Percentiles rank a stretch among this genome's conserved stretches.
Evolutionary conservation across 2,888 invertebrate species (phyloP).

Genomic region (Harmothoe impar): DNA sequence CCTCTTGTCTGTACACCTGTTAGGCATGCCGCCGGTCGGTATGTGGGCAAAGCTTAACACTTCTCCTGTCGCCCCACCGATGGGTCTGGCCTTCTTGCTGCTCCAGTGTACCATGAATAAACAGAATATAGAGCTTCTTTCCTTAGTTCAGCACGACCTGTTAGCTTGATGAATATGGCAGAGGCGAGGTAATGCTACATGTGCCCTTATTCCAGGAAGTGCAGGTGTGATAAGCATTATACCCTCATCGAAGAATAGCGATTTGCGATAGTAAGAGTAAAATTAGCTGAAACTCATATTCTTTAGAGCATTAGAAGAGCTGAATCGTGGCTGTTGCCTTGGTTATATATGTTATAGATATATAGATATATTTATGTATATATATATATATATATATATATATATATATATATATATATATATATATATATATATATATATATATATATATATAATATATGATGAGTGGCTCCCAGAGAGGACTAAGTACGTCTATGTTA

Average conservation of each 20-base stretch:
- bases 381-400: too few relatives aligned
- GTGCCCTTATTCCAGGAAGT: neutral
- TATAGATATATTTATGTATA: too few relatives aligned
- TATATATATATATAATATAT: too few relatives aligned
- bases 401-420: too few relatives aligned
- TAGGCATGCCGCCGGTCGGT: conserved; percentile 8
- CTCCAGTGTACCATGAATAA: neutral
- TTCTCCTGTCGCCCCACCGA: neutral
- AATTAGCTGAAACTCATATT: neutral
- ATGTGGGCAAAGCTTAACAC: conserved; percentile 14
- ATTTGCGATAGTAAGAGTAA: neutral
- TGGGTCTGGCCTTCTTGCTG: neutral
- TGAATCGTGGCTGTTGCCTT: too few relatives aligned
- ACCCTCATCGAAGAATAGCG: too few relatives aligned
- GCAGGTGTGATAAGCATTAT: too few relatives aligned
- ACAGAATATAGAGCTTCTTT: neutral
- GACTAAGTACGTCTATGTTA: too few relatives aligned
- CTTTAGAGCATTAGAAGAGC: too few relatives aligned
- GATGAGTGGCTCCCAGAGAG: too few relatives aligned
- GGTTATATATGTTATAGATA: too few relatives aligned
- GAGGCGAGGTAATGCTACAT: neutral
- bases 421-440: too few relatives aligned
- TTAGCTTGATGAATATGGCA: conserved; percentile 25
- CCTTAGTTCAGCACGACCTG: neutral
- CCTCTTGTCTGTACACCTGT: conserved; percentile 50